A percentile compares a stretch with the other conserved stretches of the same genome.
Evolutionary conservation across 2,888 invertebrate species (phyloP).

Genomic region (Oscheius myriophilus): DNA sequence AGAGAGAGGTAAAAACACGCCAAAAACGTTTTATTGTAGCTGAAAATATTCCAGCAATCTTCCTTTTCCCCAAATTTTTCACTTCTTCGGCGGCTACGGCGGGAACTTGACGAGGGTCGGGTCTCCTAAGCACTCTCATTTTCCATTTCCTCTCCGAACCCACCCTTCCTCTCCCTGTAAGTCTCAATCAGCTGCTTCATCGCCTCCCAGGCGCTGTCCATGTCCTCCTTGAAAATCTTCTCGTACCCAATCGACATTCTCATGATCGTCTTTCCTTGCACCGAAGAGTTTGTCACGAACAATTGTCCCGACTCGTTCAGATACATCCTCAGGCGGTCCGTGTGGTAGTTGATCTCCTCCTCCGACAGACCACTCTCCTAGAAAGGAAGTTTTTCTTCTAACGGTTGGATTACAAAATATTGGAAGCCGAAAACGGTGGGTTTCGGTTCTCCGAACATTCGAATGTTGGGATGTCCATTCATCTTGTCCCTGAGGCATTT

Average conservation of each 20-base stretch:
- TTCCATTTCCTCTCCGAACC: no score
- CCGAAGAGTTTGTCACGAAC: conserved; percentile 14
- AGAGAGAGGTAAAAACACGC: no score
- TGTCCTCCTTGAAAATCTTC: conserved; percentile 6
- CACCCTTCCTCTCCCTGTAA: conserved; percentile 12
- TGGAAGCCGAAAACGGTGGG: no score
- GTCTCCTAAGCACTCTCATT: no score
- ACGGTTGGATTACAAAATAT: no score
- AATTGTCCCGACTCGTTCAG: conserved; percentile 20
- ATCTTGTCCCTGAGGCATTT: conserved; percentile 23
- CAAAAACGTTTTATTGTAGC: no score
- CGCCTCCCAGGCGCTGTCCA: conserved; percentile 17
- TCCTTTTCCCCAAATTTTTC: background rate
- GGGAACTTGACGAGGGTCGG: no score
- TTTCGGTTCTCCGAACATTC: conserved; percentile 32
- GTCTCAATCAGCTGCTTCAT: conserved; percentile 13
- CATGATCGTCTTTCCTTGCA: conserved; percentile 20
- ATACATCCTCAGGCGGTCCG: background rate
- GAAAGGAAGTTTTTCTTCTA: no score
- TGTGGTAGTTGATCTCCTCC: conserved; percentile 13
- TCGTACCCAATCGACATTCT: conserved; percentile 15
- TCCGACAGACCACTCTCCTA: conserved; percentile 14
- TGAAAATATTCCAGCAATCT: background rate
- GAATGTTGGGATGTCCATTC: no score
- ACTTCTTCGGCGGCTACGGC: background rate